phyloP scores from a whole-genome alignment of 1,140 invertebrate genomes.

The Mercenaria mercenaria region DNA sequence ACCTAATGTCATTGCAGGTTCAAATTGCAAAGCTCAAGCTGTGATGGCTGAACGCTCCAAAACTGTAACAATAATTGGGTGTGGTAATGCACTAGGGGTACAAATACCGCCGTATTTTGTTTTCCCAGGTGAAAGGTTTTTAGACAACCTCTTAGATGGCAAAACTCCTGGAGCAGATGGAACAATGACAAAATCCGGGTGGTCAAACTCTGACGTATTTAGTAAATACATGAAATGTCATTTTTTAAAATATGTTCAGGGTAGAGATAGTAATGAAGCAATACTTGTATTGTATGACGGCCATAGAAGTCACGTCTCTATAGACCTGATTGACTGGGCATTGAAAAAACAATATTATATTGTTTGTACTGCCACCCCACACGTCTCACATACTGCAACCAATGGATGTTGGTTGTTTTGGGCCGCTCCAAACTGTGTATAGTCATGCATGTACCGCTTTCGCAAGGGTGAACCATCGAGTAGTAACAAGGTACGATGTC shows the following conservation, averaged over 20 bases:
- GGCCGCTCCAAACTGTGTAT: no score
- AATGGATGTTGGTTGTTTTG: no score
- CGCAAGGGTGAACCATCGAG: no score
- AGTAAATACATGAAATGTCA: background rate
- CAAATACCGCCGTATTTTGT: background rate
- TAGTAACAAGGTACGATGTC: background rate
- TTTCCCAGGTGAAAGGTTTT: background rate
- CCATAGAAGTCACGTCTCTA: conserved; percentile 15
- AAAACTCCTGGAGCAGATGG: no score
- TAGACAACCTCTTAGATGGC: no score
- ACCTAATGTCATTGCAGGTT: conserved; percentile 1
- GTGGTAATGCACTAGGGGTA: no score
- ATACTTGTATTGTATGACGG: background rate
- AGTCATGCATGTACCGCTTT: no score
- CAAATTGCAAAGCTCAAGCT: background rate
- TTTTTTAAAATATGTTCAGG: conserved; percentile 19
- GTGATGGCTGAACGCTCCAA: background rate
- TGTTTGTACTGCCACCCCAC: background rate
- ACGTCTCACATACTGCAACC: no score
- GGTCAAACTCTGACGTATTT: conserved; percentile 31
- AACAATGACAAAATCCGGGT: no score
- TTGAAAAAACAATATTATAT: background rate
- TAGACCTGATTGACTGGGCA: conserved; percentile 3
- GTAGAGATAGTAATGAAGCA: background rate
- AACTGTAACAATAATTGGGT: conserved; percentile 4